Base-by-base conservation (phyloP, 2,888 invertebrate genomes). In the Oscheius onirici region DNA sequence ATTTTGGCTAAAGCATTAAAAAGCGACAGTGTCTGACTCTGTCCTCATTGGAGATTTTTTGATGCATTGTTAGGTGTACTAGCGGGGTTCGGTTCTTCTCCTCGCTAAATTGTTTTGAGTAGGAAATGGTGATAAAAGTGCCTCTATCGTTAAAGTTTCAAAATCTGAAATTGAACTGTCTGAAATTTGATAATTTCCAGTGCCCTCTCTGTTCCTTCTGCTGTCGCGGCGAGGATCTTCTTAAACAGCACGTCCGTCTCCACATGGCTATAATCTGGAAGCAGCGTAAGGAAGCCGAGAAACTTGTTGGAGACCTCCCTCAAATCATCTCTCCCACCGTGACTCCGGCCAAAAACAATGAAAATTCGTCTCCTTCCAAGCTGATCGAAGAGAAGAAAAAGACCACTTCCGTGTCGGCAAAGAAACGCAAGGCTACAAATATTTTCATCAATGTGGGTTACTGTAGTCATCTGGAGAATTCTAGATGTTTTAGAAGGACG, bases 121-220 rank as follows among this genome's bases (percentile, higher is more conserved):
- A n/a, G n/a, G n/a, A n/a, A n/a, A n/a, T n/a, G n/a, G n/a, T n/a
- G n/a, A n/a, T n/a, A n/a, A n/a, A n/a, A n/a, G n/a, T n/a, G n/a
- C n/a, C n/a, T n/a, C n/a, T n/a, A n/a, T n/a, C n/a, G n/a, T n/a
- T n/a, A n/a, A n/a, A n/a, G n/a, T n/a, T n/a, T n/a, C n/a, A n/a
- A n/a, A n/a, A n/a, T n/a, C n/a, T n/a, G n/a, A n/a, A n/a, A n/a
- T n/a, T n/a, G n/a, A n/a, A n/a, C n/a, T n/a, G n/a, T n/a, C n/a
- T n/a, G n/a, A n/a, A n/a, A n/a, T n/a, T n/a, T n/a, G n/a, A n/a
- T 51, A 34, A 40, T 0, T 65, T 74, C 58, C 60, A 73, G 54
- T 79, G 79, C 44, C 20, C 44, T 3, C 26, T 61, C 54, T 79
- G 79, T 58, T 41, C 71, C 1, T 79, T 72, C 61, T 69, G 71